Percentiles rank a stretch among this genome's conserved stretches.
Conservation (phyloP, 2,797 vertebrate species). For the Champsocephalus esox region DNA sequence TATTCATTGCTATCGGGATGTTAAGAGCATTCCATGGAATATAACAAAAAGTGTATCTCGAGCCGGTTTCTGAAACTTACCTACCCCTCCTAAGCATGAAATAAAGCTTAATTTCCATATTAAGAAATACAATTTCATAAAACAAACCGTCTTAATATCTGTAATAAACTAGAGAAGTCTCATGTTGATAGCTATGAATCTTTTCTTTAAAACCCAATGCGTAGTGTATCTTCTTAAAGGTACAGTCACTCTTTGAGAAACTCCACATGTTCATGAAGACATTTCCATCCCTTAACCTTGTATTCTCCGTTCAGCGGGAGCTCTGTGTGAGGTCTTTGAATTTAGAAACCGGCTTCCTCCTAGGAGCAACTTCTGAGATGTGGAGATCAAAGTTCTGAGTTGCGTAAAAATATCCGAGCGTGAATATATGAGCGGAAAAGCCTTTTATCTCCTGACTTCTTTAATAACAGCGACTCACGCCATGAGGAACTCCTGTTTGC, state of each 20-base stretch:
- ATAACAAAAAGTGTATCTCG: no score
- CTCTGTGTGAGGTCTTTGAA: slow-evolving; percentile 68
- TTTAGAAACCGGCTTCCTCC: slow-evolving; percentile 69
- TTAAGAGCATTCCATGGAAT: no score
- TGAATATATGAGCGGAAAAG: slow-evolving; percentile 39
- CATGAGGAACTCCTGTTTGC: slow-evolving; percentile 52
- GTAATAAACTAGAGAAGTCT: no score
- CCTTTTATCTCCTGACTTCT: slow-evolving; percentile 68
- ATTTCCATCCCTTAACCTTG: slow-evolving; percentile 28
- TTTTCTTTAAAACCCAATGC: no score
- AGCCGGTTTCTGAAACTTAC: no score
- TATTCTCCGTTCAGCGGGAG: slow-evolving; percentile 34
- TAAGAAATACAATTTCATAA: no score
- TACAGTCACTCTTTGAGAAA: slow-evolving; percentile 10
- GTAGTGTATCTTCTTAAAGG: no score
- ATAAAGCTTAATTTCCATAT: no score
- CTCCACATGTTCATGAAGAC: background rate
- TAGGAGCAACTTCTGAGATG: slow-evolving; percentile 67
- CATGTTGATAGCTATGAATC: no score
- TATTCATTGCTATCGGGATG: no score
- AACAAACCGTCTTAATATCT: no score
- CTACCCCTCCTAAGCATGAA: no score
- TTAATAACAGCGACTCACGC: slow-evolving; percentile 62
- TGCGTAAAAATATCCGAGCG: slow-evolving; percentile 70
- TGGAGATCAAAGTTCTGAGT: slow-evolving; percentile 64